Base-by-base conservation (phyloP, 2,797 vertebrate genomes). In the Odontamblyopus rebecca region DNA sequence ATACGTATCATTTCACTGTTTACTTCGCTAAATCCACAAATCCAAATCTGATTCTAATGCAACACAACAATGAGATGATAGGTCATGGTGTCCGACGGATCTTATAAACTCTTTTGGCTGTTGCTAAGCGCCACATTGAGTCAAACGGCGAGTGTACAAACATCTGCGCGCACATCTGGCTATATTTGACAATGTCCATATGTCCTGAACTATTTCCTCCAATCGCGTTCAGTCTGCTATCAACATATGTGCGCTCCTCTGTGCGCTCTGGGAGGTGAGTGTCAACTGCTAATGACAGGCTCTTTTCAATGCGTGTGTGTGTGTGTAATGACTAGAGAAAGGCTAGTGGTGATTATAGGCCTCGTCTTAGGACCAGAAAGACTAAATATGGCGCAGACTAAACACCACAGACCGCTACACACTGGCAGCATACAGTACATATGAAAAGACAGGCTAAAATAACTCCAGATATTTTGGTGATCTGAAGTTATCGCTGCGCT, bases 361-460 rank as follows among this genome's bases (percentile, higher is more conserved):
- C 87, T 91, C 80, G 76, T 86, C 82, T 81, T 82, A 80, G 83
- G 78, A 88, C 79, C 85, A 89, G 82, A 88, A 73, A 87, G 87
- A 89, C 91, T 92, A 93, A 90, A 93, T 89, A 90, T 91, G 86
- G 89, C 86, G 88, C 84, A 91, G 90, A 92, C 88, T 90, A 91
- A 89, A 92, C 88, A 89, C 85, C 84, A 79, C 87, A 89, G 78
- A 87, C 84, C 89, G 71, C 86, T 85, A 88, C 85, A 85, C 83
- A 85, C 69, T 88, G 88, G 84, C 85, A 80, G 79, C 82, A 79
- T 82, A 72, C 76, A 83, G 85, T 81, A 79, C 78, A 81, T 91
- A 85, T 84, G 78, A 85, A 82, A 78, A 85, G 76, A 85, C 82
- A 79, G 61, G n/a, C 41, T 38, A 73, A 86, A 89, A 91, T 88